phyloP scores from a whole-genome alignment of 2,113 vertebrate genomes.

The Clarias batrachus region DNA sequence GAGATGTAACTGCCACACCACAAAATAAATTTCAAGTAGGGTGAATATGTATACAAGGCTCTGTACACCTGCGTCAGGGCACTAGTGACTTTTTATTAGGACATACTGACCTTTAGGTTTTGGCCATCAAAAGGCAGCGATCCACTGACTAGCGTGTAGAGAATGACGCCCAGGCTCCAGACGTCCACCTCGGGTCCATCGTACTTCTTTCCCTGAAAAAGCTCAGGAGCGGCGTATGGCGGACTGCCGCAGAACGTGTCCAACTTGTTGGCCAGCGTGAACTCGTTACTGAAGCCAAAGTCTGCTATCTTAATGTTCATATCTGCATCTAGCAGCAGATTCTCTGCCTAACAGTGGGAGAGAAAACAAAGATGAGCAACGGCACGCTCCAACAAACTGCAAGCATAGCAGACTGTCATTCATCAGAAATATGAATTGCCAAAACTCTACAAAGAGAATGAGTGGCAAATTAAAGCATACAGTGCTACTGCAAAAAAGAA shows the following conservation, averaged over 20 bases:
- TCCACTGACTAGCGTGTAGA: slow-evolving; percentile 60
- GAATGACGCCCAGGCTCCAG: slow-evolving; percentile 62
- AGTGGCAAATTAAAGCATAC: not conserved
- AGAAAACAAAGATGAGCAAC: not conserved
- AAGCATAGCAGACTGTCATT: not conserved
- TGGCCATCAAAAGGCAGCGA: slow-evolving; percentile 58
- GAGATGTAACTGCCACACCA: not conserved
- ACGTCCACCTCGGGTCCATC: slow-evolving; percentile 91
- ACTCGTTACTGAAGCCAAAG: slow-evolving; percentile 98
- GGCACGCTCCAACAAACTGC: not conserved
- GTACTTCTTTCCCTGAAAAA: slow-evolving; percentile 95
- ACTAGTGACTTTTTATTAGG: not conserved
- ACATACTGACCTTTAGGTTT: slow-evolving; percentile 49
- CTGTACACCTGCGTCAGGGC: not conserved
- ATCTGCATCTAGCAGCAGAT: slow-evolving; percentile 85
- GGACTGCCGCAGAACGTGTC: slow-evolving; percentile 97
- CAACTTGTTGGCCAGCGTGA: slow-evolving; percentile 91
- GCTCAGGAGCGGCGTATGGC: slow-evolving; percentile 96
- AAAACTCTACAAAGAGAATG: not conserved
- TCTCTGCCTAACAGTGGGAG: slow-evolving; percentile 76
- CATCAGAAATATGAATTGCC: not conserved
- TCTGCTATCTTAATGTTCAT: slow-evolving; percentile 97
- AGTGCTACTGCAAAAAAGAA: not conserved
- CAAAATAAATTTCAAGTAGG: not conserved
- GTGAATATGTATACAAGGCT: not conserved